These are phyloP conservation scores for Centroberyx gerrardi DNA, from an alignment of 2,797 vertebrate species.

Conservation along the genomic window DNA sequence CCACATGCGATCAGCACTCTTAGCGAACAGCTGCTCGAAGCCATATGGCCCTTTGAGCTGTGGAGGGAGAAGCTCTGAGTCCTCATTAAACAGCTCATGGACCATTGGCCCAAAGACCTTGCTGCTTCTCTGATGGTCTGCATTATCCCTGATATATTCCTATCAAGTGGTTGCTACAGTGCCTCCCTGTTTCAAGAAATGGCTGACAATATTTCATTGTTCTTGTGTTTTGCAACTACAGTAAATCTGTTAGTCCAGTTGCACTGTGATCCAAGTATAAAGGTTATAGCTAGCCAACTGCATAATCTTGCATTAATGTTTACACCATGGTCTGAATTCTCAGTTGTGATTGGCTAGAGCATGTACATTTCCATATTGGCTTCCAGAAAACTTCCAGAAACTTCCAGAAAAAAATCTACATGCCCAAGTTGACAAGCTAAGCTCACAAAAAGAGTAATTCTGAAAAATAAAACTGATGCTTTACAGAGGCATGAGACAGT, in stretches of 20 bases:
- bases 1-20: constrained; percentile 71
- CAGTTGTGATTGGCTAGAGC: background rate
- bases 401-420: background rate
- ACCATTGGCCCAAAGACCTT: constrained; percentile 77
- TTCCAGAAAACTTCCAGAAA: background rate
- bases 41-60: constrained; percentile 80
- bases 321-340: background rate
- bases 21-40: constrained; percentile 78
- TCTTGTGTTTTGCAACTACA: constrained; percentile 13
- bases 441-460: background rate
- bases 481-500: too few species aligned
- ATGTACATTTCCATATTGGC: background rate
- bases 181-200: constrained; percentile 31
- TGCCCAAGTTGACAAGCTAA: too few species aligned
- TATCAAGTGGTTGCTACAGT: constrained; percentile 44
- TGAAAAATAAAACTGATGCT: too few species aligned
- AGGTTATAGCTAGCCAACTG: background rate
- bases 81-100: constrained; percentile 80
- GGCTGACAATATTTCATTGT: constrained; percentile 35
- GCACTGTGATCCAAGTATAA: background rate
- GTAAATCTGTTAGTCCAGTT: constrained; percentile 20
- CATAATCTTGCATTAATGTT: constrained; percentile 5
- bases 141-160: constrained; percentile 70
- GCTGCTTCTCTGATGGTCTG: constrained; percentile 65
- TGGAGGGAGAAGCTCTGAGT: constrained; percentile 71